Conservation (phyloP, 2,888 invertebrate genomes). For the Zaprionus bogoriensis region DNA sequence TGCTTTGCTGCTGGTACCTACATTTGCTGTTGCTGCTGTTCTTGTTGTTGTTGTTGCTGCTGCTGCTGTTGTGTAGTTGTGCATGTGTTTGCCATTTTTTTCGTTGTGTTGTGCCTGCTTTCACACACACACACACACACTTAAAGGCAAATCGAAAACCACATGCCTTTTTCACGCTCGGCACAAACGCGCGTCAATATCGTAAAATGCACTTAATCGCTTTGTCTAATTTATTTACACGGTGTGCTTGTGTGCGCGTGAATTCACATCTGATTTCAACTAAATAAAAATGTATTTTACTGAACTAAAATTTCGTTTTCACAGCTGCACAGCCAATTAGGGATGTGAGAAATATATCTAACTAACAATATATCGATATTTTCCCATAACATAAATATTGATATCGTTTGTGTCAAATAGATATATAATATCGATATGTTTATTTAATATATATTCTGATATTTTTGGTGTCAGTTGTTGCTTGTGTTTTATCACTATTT, state of each 20-base stretch:
- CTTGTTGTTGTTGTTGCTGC: constrained; percentile 26
- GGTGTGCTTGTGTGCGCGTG: constrained; percentile 36
- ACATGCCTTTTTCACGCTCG: constrained; percentile 48
- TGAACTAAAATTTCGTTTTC: constrained; percentile 33
- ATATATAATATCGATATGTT: too few species aligned
- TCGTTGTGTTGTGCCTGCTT: constrained; percentile 61
- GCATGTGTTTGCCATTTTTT: constrained; percentile 76
- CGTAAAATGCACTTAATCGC: constrained; percentile 27
- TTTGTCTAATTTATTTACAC: constrained; percentile 44
- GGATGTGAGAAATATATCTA: neutral
- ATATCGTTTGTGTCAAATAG: too few species aligned
- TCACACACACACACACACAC: constrained; percentile 50
- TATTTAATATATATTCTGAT: too few species aligned
- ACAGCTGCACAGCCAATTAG: constrained; percentile 54
- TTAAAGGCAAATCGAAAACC: constrained; percentile 51
- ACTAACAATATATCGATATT: constrained; percentile 12
- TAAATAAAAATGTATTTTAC: constrained; percentile 37
- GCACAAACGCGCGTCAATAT: constrained; percentile 43
- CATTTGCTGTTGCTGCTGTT: constrained; percentile 47
- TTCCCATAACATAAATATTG: too few species aligned
- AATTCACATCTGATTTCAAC: constrained; percentile 49
- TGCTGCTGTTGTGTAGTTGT: too few species aligned
- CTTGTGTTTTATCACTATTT: too few species aligned
- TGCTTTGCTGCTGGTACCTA: constrained; percentile 59
- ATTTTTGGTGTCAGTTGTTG: too few species aligned